Base-by-base conservation (phyloP, 2,888 invertebrate species). In the Rhodophaea formosa region DNA sequence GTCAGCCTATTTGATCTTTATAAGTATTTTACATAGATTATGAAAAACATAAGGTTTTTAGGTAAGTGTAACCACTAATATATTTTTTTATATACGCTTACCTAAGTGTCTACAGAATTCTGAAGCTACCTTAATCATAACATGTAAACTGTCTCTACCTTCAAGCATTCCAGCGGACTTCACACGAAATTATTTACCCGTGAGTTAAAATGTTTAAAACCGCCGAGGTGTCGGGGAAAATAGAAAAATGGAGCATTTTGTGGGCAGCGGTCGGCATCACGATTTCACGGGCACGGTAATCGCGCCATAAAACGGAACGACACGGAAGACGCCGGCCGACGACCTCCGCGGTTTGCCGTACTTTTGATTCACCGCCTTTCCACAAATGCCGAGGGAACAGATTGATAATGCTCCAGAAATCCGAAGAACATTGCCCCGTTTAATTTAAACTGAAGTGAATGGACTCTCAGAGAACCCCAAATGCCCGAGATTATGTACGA, bases 231-330 rank as follows among this genome's bases (percentile, higher is more conserved):
- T 70, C 65, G 66, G 64, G 68, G 68, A 74, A 78, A 78, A 79
- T 72, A 77, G 74, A 80, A 83, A 82, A 83, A 80, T 79, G 75
- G 71, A 80, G 71, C 75, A 76, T 78, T 82, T 81, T 82, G 82
- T 83, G 81, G 82, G 78, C 77, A 79, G 75, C 77, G 79, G 76
- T 75, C 76, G 79, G 65, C 82, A 80, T 83, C 82, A 85, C 82
- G 84, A 86, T 82, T 86, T 86, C 82, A 86, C 82, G 83, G 82
- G 67, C 79, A 65, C 74, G 63, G 80, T 87, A 82, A 85, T 85
- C 74, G 80, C 71, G 76, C 81, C 79, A 86, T 86, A 86, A 86
- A 76, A 78, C 69, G 75, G 73, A 79, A 76, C 80, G 80, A 80
- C 83, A 80, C 77, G 80, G 80, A 79, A 84, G 80, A 83, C 77